Base-by-base conservation (phyloP, 2,113 vertebrate species). In the Forbesichthys papilliferus region DNA sequence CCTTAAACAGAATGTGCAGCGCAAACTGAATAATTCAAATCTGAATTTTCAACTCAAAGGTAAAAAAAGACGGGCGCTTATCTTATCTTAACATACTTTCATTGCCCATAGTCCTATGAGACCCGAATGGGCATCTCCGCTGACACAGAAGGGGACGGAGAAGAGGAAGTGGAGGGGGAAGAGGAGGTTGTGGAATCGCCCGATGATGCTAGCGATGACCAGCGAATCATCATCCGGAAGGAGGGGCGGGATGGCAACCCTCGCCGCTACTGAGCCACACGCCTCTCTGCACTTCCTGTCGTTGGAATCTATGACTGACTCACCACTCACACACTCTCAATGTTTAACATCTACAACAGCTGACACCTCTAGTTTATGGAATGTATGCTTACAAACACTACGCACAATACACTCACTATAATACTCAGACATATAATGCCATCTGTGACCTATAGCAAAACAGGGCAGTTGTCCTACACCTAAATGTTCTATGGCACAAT, bases 181-280 rank as follows among this genome's bases (percentile, higher is more conserved):
- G 96, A 98, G 82, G 97, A 96, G 87, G 96, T 80, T 0, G 95
- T 91, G 0, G 96, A 98, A 83, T 95, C 94, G 0, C 94, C 95
- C 64, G 94, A 94, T 0, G 93, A 95, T 0, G 85, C 83, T 0
- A 84, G 86, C 0, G 94, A 94, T 27, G 92, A 95, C 85, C 94
- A 94, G 83, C 92, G 92, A 90, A 94, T 96, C 90, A 93, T 95
- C 10, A 90, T 94, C 90, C 95, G 94, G 90, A 84, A 93, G 55
- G 90, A 96, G 11, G 64, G 87, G 13, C 86, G 87, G 60, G 92
- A 93, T 51, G 80, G 86, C 77, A 83, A 87, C 71, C 88, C 92
- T 47, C 94, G 93, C 69, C 91, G 90, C 90, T 98, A 95, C 90
- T 96, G 81, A 94, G 71, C 79, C 85, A 63, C 57, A 69, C 9